These are phyloP conservation scores for Teleogryllus occipitalis DNA, from an alignment of 1,140 invertebrate species.

Conservation along the genomic window DNA sequence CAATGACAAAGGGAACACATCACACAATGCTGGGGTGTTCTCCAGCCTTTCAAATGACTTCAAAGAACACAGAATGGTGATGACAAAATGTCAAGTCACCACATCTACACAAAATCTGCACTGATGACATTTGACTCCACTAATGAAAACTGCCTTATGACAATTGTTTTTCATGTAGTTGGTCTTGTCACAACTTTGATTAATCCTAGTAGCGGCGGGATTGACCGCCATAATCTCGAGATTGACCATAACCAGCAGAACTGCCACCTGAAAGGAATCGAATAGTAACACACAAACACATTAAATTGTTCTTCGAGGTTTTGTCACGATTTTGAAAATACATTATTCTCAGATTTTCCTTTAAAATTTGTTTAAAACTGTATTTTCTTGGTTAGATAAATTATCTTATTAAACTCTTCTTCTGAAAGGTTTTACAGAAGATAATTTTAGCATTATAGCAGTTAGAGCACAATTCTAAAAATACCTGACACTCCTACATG, in stretches of 20 bases:
- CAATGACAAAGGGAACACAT: not conserved
- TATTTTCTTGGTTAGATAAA: too few species aligned
- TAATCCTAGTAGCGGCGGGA: constrained; percentile 20
- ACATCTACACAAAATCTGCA: not conserved
- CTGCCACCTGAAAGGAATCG: constrained; percentile 20
- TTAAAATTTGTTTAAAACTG: too few species aligned
- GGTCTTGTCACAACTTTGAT: constrained; percentile 1
- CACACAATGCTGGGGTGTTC: not conserved
- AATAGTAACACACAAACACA: constrained; percentile 18
- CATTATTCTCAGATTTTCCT: not conserved
- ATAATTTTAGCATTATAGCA: too few species aligned
- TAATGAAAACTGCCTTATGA: not conserved
- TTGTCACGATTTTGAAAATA: not conserved
- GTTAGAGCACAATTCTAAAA: too few species aligned
- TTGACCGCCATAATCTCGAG: constrained; percentile 21
- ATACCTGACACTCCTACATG: too few species aligned
- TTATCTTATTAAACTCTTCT: too few species aligned
- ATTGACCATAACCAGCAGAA: constrained; percentile 21
- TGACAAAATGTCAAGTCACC: not conserved
- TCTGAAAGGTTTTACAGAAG: too few species aligned
- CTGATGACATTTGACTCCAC: not conserved
- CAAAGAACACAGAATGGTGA: not conserved
- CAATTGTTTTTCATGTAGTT: not conserved
- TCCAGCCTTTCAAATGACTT: not conserved
- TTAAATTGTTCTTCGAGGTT: not conserved